Base-by-base conservation (phyloP, 2,113 vertebrate species). In the Chaenocephalus aceratus region DNA sequence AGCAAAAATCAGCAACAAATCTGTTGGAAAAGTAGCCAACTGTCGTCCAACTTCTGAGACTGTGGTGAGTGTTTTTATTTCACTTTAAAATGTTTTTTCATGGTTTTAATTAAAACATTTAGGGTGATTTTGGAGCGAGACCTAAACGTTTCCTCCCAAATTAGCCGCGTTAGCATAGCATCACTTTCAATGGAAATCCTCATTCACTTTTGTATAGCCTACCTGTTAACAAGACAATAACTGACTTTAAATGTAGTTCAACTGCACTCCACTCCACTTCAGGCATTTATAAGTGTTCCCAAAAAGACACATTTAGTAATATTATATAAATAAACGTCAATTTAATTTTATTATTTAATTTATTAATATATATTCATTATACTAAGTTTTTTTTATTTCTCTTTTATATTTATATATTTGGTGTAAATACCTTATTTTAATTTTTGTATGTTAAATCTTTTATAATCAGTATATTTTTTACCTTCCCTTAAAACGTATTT, bases 21-120 rank as follows among this genome's bases (percentile, higher is more conserved):
- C 2, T 7, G 7, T 15, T 44, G 18, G 23, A 63, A 26, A 62
- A 58, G 72, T 34, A 85, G 21, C 9, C 66, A 34, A 4, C 18
- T 58, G 13, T 61, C 54, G 48, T 63, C 46, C 57, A 49, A 49
- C 49, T 82, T 79, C 51, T 0, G 60, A 68, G 26, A 83, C 60
- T 76, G 51, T 46, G 89, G 92, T 93, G 75, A 92, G 92, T 91
- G 59, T 3, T 71, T 75, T 34, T 41, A 11, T 44, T 41, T 61
- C 4, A 8, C 4, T n/a, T 52, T 4, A 1, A 21, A 18, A 1
- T 10, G 9, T 52, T 41, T 6, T 23, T 4, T 7, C 0, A 8
- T 3, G 5, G 10, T 61, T 68, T 2, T 4, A 49, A 68, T 7
- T 23, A 23, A 46, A 15, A 15, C 14, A 10, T 48, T 69, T 10